Percentiles rank a stretch among this genome's conserved stretches.
These are phyloP conservation scores for Diplazon laetatorius DNA, from an alignment of 2,888 invertebrate species.

Conservation along the genomic window DNA sequence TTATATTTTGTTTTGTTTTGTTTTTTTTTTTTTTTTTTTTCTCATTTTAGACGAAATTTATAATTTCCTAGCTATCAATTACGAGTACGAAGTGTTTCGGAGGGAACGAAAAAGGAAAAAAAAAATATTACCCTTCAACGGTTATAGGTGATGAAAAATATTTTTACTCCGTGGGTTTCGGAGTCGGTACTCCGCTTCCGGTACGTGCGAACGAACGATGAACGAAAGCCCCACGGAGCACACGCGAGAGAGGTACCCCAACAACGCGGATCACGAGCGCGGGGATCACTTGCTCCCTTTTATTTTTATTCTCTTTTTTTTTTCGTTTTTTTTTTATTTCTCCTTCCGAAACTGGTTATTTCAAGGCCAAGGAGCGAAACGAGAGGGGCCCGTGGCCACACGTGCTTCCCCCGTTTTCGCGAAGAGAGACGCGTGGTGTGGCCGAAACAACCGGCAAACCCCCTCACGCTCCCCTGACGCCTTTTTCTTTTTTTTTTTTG, in stretches of 20 bases:
- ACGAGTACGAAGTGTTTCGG: too few species aligned
- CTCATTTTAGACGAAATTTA: not conserved
- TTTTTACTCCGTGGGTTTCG: too few species aligned
- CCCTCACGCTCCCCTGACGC: not conserved
- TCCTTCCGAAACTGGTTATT: conserved; percentile 50
- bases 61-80: not conserved
- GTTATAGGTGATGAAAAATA: too few species aligned
- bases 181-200: too few species aligned
- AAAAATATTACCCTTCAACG: too few species aligned
- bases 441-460: not conserved
- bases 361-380: conserved; percentile 45
- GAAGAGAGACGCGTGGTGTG: not conserved
- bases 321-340: conserved; percentile 32
- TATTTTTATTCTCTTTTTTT: not conserved
- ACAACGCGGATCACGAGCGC: too few species aligned
- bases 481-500: not conserved
- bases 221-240: not conserved
- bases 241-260: not conserved
- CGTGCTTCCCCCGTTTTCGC: conserved; percentile 14
- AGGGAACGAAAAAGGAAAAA: too few species aligned
- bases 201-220: too few species aligned
- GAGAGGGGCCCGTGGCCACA: conserved; percentile 2
- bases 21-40: too few species aligned
- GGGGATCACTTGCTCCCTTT: too few species aligned
- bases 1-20: too few species aligned